Conservation (phyloP, 1,140 invertebrate species). For the Drosophila orena region DNA sequence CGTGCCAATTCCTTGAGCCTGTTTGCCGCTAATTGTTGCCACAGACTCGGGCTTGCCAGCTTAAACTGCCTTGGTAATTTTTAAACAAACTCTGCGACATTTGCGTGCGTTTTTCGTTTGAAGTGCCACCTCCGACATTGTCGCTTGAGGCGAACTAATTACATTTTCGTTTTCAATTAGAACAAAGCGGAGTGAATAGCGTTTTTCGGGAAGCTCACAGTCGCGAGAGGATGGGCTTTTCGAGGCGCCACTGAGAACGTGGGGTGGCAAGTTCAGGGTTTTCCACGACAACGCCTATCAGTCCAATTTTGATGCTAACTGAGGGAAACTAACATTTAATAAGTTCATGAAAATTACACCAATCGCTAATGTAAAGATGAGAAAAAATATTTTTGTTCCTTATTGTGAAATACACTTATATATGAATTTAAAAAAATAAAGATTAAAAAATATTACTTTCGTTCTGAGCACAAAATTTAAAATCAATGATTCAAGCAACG, state of each 20-base stretch:
- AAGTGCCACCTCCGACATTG: slow-evolving; percentile 50
- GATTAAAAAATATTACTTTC: too few relatives aligned
- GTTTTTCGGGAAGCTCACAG: slow-evolving; percentile 11
- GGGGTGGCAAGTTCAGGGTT: background rate
- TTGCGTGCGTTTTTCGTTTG: slow-evolving; percentile 65
- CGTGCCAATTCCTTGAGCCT: slow-evolving; percentile 48
- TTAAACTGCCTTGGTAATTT: slow-evolving; percentile 64
- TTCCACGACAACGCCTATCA: background rate
- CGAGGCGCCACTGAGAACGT: too few relatives aligned
- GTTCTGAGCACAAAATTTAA: too few relatives aligned
- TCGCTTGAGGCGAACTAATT: slow-evolving; percentile 65
- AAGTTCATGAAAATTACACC: too few relatives aligned
- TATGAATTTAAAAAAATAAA: too few relatives aligned
- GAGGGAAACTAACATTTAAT: too few relatives aligned
- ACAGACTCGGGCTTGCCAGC: slow-evolving; percentile 14
- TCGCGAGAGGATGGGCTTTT: slow-evolving; percentile 1
- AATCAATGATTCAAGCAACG: too few relatives aligned
- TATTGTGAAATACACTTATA: too few relatives aligned
- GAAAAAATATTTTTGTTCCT: too few relatives aligned
- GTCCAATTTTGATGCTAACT: too few relatives aligned
- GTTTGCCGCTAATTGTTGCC: slow-evolving; percentile 61
- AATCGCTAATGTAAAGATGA: too few relatives aligned
- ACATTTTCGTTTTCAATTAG: slow-evolving; percentile 74
- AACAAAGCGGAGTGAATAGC: slow-evolving; percentile 53
- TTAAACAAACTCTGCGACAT: slow-evolving; percentile 71